Evolutionary conservation across 1,140 invertebrate genomes (phyloP), one percentile per base, ranked within the genome.

Genomic region (Melanaphis sacchari): DNA sequence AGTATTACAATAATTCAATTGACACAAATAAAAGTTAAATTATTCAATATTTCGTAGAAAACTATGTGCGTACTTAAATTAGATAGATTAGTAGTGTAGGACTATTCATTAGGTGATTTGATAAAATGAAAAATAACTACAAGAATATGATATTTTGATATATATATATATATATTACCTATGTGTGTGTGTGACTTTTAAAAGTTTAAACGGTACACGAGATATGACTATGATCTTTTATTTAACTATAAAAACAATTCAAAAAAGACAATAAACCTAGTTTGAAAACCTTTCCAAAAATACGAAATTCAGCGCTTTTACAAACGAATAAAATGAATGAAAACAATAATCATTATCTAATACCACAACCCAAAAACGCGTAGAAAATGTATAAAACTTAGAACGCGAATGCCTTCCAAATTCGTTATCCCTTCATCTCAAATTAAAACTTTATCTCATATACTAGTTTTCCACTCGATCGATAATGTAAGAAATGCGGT

Each of bases 401-500:
- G 40, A n/a, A 43, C 84, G 40, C 82, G 40, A 31, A 40, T 4
- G 82, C 40, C 31, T 43, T 85, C 31, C 40, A 85, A 85, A 85
- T 85, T 85, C 84, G 84, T 43, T 85, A 43, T 43, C 84, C 41
- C 18, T 85, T 11, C 38, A 31, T 85, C 31, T 1, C 84, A 26
- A 43, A 43, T 43, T 41, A 85, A 85, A 41, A 85, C 40, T 85
- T 43, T 40, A 43, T 15, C 31, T 41, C 24, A 26, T 84, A 76
- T 76, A 36, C n/a, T 85, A 41, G 41, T 43, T 26, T 85, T 43
- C 41, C 31, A 43, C 26, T 43, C 84, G 31, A 85, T 85, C 84
- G 84, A 85, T 85, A 85, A 85, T n/a, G 26, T 85, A 85, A 85
- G 84, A 85, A 85, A 85, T 85, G 38, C 84, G 38, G 24, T 85